phyloP scores from a whole-genome alignment of 1,140 invertebrate species.

The Pectinophora gossypiella region DNA sequence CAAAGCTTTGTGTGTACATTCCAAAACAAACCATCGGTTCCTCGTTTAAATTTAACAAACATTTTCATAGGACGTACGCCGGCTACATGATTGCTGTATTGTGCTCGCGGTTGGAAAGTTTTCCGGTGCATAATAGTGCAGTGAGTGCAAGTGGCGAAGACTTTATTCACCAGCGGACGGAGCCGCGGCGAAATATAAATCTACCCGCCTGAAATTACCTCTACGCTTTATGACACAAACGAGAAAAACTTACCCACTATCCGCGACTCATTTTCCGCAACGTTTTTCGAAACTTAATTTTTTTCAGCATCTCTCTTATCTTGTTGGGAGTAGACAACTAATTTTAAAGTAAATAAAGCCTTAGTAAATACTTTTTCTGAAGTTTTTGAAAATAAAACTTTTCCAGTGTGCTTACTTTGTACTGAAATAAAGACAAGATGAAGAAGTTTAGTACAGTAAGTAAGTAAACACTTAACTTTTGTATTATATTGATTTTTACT shows the following conservation, averaged over 20 bases:
- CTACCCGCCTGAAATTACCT: slow-evolving; percentile 52
- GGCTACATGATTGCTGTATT: slow-evolving; percentile 1
- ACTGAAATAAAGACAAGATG: too few species aligned
- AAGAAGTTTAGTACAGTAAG: too few species aligned
- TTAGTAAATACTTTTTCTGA: too few species aligned
- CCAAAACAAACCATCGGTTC: too few species aligned
- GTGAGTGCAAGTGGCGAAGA: slow-evolving; percentile 35
- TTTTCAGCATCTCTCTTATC: background rate
- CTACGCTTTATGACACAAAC: slow-evolving; percentile 47
- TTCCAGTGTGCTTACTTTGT: too few species aligned
- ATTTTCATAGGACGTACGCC: background rate
- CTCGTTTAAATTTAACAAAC: background rate
- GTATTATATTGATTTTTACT: too few species aligned
- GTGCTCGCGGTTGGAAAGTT: slow-evolving; percentile 2
- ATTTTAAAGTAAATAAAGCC: too few species aligned
- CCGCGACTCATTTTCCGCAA: slow-evolving; percentile 10
- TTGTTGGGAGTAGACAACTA: too few species aligned
- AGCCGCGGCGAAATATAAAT: slow-evolving; percentile 50
- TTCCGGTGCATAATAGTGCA: slow-evolving; percentile 20
- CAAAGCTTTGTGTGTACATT: too few species aligned
- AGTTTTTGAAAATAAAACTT: too few species aligned
- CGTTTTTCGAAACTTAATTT: background rate
- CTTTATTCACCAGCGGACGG: slow-evolving; percentile 38
- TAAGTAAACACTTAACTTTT: too few species aligned
- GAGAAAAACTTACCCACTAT: slow-evolving; percentile 36